phyloP scores from a whole-genome alignment of 1,140 invertebrate species.

The Solen grandis region DNA sequence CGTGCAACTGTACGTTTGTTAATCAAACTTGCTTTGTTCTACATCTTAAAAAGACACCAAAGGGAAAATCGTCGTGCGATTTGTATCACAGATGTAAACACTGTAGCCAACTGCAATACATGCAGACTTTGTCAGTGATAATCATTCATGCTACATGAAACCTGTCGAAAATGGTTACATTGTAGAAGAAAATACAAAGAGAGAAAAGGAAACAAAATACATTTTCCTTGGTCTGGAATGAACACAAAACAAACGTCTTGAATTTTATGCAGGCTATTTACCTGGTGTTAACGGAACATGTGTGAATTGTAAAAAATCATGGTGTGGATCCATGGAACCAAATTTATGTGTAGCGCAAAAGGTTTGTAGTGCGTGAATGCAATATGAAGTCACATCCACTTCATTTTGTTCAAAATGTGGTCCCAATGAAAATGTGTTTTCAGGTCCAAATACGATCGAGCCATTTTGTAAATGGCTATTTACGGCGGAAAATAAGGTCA shows the following conservation, averaged over 20 bases:
- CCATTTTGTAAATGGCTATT: constrained; percentile 17
- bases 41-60: background rate
- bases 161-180: background rate
- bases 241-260: background rate
- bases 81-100: constrained; percentile 19
- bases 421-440: background rate
- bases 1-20: background rate
- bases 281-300: background rate
- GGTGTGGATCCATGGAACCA: constrained; percentile 12
- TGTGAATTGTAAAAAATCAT: constrained; percentile 10
- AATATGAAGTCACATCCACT: background rate
- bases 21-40: background rate
- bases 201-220: constrained; percentile 21
- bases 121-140: constrained; percentile 7
- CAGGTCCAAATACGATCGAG: constrained; percentile 4
- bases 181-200: background rate
- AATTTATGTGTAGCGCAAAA: constrained; percentile 18
- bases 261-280: background rate
- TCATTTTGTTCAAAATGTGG: constrained; percentile 12
- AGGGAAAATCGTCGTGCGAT: constrained; percentile 7
- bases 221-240: constrained; percentile 39
- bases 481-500: background rate
- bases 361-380: constrained; percentile 3
- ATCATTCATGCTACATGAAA: constrained; percentile 30
- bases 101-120: constrained; percentile 19